Evolutionary conservation across 1,140 invertebrate species (phyloP), one percentile per base, ranked within the genome.

Genomic region (Zaprionus taronus): DNA sequence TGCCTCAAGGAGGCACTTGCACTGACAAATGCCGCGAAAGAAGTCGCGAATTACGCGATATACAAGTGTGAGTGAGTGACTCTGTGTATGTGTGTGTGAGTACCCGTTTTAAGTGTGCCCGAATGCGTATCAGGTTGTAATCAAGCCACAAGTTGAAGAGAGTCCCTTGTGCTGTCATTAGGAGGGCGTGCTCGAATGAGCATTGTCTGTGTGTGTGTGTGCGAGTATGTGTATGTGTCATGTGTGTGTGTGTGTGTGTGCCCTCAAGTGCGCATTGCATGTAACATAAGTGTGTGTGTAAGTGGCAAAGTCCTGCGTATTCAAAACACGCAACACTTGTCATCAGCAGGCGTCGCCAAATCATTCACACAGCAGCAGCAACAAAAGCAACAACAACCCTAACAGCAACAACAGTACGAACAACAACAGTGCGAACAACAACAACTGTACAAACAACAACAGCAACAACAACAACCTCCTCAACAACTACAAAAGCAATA

Each of bases 271-370:
- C 61, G 47, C 20, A 44, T 2, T 79, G 51, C 41, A 70, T 26
- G 60, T 49, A 31, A 26, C 14, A 49, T 56, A 64, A 62, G 65
- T 72, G 14, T 47, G 69, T 63, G 58, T 60, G 17, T 49, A 76
- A 76, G 72, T 66, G 26, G 14, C 15, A 69, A 51, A 38, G 49
- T 76, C 64, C 77, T 73, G 47, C 47, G 79, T 90, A 89, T 90
- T 90, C 84, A 89, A 90, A 89, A 81, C 81, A 89, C 85, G 85
- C 85, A 90, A 85, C 84, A 89, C 84, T 90, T 89, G 85, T 90
- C 84, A 89, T 83, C 85, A 79, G 61, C 85, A 90, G 84, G 81
- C 81, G 72, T 67, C 69, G 70, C 56, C 85, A 89, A 47, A 89
- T 90, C 85, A 84, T 84, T 84, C 76, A 84, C 72, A 67, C 71